Evolutionary conservation across 2,113 vertebrate genomes (phyloP), one percentile per base, ranked within the genome.

Genomic region (Colossoma macropomum): DNA sequence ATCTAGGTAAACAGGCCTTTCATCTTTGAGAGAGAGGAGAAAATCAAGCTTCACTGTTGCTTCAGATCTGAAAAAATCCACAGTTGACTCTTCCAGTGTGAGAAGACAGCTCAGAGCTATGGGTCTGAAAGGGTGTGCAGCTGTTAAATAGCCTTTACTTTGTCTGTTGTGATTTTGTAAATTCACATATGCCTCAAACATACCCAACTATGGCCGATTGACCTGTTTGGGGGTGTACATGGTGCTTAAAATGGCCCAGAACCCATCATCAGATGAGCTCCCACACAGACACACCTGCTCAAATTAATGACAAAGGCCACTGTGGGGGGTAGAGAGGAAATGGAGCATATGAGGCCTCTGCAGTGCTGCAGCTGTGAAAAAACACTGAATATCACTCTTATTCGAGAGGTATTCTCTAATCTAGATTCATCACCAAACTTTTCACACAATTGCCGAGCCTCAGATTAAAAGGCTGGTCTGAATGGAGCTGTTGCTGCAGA

Each of bases 231-330:
- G 19, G 60, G 48, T 45, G 34, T 84, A 80, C 80, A 84, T 84
- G 48, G 50, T 48, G 65, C 75, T 78, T 68, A 45, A 74, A 84
- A 78, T 65, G 68, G 56, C 59, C 48, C 59, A 21, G 27, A 82
- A 71, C 60, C 52, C 71, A 54, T 80, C 27, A n/a, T 77, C 73
- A 59, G 30, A 63, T 63, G 59, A 80, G 12, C 73, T 77, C 85
- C 69, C 74, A 70, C 81, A 34, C 74, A 80, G 81, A 65, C 77
- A 86, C 86, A 87, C 69, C 85, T 86, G 81, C 81, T 80, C 52
- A 73, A 75, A 75, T 56, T 54, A 80, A 41, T 45, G 76, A 75
- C 85, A 83, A 80, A 83, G 56, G 54, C 50, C 63, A 6, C 7
- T 68, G 70, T 34, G 30, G 73, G 75, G 75, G 60, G 59, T 74